phyloP scores from a whole-genome alignment of 1,140 invertebrate species.

The Latrodectus geometricus region DNA sequence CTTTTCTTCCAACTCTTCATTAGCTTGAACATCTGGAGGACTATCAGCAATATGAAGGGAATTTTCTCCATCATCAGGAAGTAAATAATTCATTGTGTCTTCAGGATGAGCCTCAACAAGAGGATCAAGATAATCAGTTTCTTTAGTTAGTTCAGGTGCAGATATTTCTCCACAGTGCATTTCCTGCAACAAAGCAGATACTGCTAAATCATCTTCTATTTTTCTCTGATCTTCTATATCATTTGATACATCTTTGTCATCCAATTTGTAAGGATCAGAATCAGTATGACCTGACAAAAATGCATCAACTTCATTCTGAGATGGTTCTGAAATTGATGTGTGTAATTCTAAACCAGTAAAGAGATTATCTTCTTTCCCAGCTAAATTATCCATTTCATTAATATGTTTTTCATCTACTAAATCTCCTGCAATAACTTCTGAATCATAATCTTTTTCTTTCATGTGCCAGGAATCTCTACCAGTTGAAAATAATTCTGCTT shows the following conservation, averaged over 20 bases:
- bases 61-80: slow-evolving; percentile 53
- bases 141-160: slow-evolving; percentile 58
- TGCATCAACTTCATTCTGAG: slow-evolving; percentile 35
- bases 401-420: slow-evolving; percentile 51
- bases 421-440: neutral
- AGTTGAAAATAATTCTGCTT: slow-evolving; percentile 64
- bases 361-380: slow-evolving; percentile 43
- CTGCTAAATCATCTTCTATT: slow-evolving; percentile 66
- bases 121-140: slow-evolving; percentile 59
- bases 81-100: slow-evolving; percentile 59
- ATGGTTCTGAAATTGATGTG: slow-evolving; percentile 29
- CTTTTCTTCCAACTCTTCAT: slow-evolving; percentile 47
- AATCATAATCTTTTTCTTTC: slow-evolving; percentile 58
- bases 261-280: slow-evolving; percentile 39
- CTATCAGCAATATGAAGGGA: slow-evolving; percentile 52
- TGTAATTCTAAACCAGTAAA: slow-evolving; percentile 47
- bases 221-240: slow-evolving; percentile 64
- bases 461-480: slow-evolving; percentile 59
- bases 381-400: slow-evolving; percentile 17
- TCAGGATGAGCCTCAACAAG: slow-evolving; percentile 56
- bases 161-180: slow-evolving; percentile 64
- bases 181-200: slow-evolving; percentile 66
- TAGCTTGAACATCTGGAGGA: slow-evolving; percentile 30
- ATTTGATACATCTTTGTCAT: slow-evolving; percentile 52
- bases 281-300: slow-evolving; percentile 43